Base-by-base conservation (phyloP, 2,888 invertebrate genomes). In the Melipona bicolor region DNA sequence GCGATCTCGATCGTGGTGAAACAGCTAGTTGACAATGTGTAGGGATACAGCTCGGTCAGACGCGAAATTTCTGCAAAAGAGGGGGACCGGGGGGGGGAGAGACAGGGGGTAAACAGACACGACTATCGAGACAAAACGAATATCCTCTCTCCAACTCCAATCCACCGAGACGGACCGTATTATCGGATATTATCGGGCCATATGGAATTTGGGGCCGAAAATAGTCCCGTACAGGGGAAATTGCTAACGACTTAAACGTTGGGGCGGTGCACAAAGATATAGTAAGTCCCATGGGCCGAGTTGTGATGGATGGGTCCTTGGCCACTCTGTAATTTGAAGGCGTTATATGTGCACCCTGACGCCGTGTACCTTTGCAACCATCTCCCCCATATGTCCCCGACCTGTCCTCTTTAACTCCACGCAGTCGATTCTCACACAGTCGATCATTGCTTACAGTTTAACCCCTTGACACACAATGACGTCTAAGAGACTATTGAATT, bases 231-330 rank as follows among this genome's bases (percentile, higher is more conserved):
- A 93, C 94, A 94, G 94, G 43, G 43, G 93, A 94, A 94, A 94
- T 94, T 94, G 92, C 94, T 94, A 94, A 94, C 94, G 93, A 94
- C 94, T 94, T 94, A 94, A 94, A 94, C 92, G 93, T 86, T 91
- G 92, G 94, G 94, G 94, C 94, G 94, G 91, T 91, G 84, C 93
- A 81, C 83, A 84, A 89, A 89, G 91, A 91, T 90, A 91, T 90
- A 88, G 89, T 89, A 85, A 87, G 90, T 90, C 90, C 89, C 87
- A 86, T 85, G 89, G 85, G 88, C 87, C 87, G 87, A 83, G 88
- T 84, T 80, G 82, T 94, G 94, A 94, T 94, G 93, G 94, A 94
- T 94, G 94, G 43, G 92, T 91, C 90, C 90, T 80, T 88, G 90
- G 91, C 88, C 83, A 94, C 91, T 92, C 93, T 94, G 92, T 94